Evolutionary conservation across 2,113 vertebrate species (phyloP).

Genomic region (Cephalophus harveyi): DNA sequence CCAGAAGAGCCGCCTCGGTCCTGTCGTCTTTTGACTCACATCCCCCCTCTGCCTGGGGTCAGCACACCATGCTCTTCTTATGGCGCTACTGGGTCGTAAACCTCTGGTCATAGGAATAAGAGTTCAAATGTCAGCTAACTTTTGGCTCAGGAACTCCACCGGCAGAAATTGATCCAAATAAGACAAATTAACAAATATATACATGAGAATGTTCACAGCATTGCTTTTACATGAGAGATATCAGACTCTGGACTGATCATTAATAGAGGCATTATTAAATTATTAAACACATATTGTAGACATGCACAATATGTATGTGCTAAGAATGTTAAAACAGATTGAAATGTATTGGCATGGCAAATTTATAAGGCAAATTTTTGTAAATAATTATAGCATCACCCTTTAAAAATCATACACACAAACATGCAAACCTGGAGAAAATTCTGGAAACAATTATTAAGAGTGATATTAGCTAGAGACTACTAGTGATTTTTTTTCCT

Average conservation of each 20-base stretch:
- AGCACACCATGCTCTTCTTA: background rate
- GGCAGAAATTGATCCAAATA: background rate
- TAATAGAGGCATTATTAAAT: background rate
- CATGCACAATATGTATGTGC: too few species aligned
- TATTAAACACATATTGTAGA: background rate
- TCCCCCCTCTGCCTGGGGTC: background rate
- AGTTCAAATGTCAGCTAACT: background rate
- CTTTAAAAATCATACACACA: background rate
- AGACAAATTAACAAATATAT: background rate
- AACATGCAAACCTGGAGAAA: background rate
- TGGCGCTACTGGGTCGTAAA: accelerated
- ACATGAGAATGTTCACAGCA: background rate
- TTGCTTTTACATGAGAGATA: background rate
- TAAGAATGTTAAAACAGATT: background rate
- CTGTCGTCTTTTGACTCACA: background rate
- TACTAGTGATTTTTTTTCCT: background rate
- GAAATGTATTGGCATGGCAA: background rate
- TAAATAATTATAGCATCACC: background rate
- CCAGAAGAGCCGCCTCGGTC: accelerated
- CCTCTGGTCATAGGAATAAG: background rate
- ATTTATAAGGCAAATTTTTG: background rate
- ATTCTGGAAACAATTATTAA: background rate
- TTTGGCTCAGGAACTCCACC: background rate
- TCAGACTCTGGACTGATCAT: background rate
- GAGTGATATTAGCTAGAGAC: background rate